Conservation (phyloP, 2,797 vertebrate species). For the Phataginus tetradactyla region DNA sequence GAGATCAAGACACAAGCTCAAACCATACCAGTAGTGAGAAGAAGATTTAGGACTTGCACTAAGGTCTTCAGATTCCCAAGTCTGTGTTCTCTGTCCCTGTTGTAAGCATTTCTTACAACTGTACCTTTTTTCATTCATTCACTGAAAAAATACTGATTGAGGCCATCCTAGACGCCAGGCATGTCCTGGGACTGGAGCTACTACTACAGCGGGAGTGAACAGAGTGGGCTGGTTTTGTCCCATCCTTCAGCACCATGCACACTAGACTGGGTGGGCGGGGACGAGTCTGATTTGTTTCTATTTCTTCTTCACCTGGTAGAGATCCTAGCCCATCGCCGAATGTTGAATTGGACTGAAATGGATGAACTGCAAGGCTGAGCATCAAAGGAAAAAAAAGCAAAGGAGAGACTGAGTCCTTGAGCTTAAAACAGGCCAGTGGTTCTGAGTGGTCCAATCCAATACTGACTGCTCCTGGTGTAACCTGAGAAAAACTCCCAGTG, state of each 20-base stretch:
- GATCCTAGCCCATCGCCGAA: neutral
- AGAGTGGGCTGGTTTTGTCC: neutral
- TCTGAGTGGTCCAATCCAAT: neutral
- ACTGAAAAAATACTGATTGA: neutral
- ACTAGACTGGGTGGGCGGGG: neutral
- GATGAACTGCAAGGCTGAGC: neutral
- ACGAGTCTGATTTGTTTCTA: neutral
- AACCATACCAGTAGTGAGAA: neutral
- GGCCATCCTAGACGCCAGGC: neutral
- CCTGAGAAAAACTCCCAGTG: neutral
- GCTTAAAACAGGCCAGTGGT: neutral
- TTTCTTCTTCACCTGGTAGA: neutral
- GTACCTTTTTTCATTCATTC: neutral
- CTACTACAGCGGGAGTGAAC: neutral
- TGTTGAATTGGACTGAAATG: neutral
- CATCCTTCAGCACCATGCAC: neutral
- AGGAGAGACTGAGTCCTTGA: neutral
- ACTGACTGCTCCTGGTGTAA: neutral
- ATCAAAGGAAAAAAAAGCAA: neutral
- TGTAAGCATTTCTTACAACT: neutral
- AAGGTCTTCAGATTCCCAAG: neutral
- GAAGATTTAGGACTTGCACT: neutral
- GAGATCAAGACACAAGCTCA: neutral
- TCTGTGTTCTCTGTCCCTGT: neutral
- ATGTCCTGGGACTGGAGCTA: neutral